Evolutionary conservation across 2,113 vertebrate genomes (phyloP).

Genomic region (Deroptyus accipitrinus): DNA sequence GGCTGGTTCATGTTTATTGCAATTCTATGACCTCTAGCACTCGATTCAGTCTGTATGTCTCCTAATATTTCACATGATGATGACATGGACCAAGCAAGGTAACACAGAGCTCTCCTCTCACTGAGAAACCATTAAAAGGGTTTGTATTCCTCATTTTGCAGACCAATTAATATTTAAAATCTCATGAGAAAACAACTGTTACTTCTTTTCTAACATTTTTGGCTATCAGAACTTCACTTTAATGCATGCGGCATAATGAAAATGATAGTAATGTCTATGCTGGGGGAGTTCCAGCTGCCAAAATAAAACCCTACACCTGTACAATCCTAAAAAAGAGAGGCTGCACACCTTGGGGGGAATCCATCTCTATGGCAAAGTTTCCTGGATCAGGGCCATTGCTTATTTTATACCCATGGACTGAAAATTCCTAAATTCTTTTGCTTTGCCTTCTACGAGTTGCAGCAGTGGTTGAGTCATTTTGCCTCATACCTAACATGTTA

Average conservation of each 20-base stretch:
- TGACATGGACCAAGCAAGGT: background rate
- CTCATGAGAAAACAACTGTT: background rate
- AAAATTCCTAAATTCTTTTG: constrained; percentile 38
- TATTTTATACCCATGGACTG: constrained; percentile 26
- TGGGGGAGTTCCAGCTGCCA: constrained; percentile 25
- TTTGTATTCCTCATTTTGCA: background rate
- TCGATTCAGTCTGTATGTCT: background rate
- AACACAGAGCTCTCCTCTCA: background rate
- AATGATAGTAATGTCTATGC: background rate
- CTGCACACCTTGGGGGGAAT: constrained; percentile 10
- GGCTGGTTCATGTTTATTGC: background rate
- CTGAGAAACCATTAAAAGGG: background rate
- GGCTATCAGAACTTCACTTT: background rate
- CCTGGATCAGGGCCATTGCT: constrained; percentile 35
- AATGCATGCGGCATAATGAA: background rate
- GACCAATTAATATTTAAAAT: background rate
- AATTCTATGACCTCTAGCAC: background rate
- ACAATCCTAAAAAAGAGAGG: background rate
- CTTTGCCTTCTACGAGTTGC: background rate
- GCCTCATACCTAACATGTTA: constrained; percentile 44
- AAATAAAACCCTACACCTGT: constrained; percentile 17
- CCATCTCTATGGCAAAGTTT: background rate
- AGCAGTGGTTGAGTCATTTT: constrained; percentile 42
- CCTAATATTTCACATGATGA: background rate
- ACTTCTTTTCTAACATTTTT: background rate